phyloP scores from a whole-genome alignment of 2,113 vertebrate genomes.

The Phaethornis superciliosus region DNA sequence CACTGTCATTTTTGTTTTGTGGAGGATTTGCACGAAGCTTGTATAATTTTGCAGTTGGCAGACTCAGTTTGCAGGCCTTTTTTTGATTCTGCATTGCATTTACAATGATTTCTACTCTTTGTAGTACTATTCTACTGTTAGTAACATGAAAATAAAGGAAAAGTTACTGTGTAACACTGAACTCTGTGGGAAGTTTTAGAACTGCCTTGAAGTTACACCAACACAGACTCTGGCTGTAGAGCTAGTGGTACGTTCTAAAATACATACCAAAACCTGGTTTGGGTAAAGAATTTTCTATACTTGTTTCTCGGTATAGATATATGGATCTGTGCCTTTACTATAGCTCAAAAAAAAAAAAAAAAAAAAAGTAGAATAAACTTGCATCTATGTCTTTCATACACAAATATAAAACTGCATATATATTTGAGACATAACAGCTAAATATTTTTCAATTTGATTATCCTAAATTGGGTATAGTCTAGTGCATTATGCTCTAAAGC shows the following conservation, averaged over 20 bases:
- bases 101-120: background rate
- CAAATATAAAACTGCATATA: background rate
- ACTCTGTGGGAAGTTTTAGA: background rate
- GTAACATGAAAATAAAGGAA: background rate
- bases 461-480: background rate
- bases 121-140: background rate
- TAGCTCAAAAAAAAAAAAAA: background rate
- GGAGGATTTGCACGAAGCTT: background rate
- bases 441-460: background rate
- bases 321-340: background rate
- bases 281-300: slow-evolving; percentile 7
- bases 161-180: background rate
- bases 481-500: background rate
- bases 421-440: background rate
- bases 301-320: background rate
- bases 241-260: background rate
- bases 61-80: background rate
- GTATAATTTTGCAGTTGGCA: background rate
- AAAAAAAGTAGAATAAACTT: background rate
- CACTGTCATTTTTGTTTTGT: background rate
- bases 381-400: background rate
- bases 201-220: background rate
- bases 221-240: background rate
- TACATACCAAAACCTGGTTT: background rate
- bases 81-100: background rate